Conservation (phyloP, 2,888 invertebrate species). For the Plagiodera versicolora region DNA sequence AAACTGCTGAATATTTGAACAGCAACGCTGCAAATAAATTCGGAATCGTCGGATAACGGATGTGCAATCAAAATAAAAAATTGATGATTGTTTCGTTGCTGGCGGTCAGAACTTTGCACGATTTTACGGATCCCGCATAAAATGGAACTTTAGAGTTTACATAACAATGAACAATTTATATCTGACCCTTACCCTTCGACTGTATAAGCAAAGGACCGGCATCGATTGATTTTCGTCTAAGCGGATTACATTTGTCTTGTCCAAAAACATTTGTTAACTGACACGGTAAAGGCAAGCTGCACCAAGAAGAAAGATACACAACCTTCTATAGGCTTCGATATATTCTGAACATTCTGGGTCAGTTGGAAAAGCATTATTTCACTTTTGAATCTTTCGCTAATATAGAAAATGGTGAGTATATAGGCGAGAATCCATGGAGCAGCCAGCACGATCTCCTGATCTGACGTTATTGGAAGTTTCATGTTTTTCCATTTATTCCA, state of each 20-base stretch:
- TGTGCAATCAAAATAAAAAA: constrained; percentile 26
- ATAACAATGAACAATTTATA: constrained; percentile 20
- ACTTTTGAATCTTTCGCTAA: no score
- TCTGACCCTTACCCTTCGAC: constrained; percentile 5
- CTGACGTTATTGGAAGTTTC: no score
- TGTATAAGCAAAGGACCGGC: constrained; percentile 2
- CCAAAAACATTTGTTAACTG: neutral
- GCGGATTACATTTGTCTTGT: neutral
- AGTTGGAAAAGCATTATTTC: no score
- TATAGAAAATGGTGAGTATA: no score
- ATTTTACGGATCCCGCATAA: constrained; percentile 8
- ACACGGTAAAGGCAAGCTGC: neutral
- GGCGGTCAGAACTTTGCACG: constrained; percentile 9
- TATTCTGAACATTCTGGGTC: no score
- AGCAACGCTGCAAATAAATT: constrained; percentile 20
- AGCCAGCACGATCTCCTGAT: no score
- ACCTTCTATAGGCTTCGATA: no score
- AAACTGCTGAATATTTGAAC: constrained; percentile 24
- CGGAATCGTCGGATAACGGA: constrained; percentile 21
- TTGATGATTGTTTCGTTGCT: constrained; percentile 14
- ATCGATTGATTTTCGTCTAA: neutral
- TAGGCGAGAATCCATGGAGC: no score
- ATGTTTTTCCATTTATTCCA: no score
- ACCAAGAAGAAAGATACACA: neutral
- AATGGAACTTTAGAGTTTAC: constrained; percentile 16